Conservation (phyloP, 2,113 vertebrate species). For the Vulpes lagopus region DNA sequence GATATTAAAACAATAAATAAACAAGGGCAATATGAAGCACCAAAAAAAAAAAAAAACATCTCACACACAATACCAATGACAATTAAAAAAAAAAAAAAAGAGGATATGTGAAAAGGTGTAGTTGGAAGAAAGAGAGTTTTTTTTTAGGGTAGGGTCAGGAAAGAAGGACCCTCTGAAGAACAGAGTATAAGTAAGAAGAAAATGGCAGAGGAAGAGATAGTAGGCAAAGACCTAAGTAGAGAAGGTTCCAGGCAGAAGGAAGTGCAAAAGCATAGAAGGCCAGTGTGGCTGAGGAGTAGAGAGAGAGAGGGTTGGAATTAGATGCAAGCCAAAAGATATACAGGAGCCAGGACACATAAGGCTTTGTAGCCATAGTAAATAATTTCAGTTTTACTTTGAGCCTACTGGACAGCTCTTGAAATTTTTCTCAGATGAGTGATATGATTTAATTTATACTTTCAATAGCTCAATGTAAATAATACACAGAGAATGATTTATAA, state of each 20-base stretch:
- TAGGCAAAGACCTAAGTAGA: not conserved
- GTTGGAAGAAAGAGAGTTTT: not conserved
- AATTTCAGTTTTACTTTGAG: not conserved
- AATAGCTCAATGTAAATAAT: not conserved
- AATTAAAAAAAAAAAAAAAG: not conserved
- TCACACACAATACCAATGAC: not conserved
- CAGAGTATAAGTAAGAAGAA: not conserved
- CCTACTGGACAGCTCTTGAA: not conserved
- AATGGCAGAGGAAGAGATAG: not conserved
- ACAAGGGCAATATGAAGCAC: not conserved
- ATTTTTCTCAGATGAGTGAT: not conserved
- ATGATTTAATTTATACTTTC: not conserved
- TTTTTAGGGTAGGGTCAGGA: not conserved
- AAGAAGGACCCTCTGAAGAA: not conserved
- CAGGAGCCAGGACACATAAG: not conserved
- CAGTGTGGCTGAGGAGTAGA: too few relatives aligned
- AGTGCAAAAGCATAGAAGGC: not conserved
- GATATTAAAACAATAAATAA: not conserved
- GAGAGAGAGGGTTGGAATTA: not conserved
- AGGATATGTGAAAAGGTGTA: not conserved
- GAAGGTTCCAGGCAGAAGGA: not conserved
- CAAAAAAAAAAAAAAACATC: not conserved
- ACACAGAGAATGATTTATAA: not conserved
- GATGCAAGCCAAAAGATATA: not conserved
- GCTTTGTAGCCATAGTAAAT: not conserved